Evolutionary conservation across 1,140 invertebrate genomes (phyloP), one percentile per base, ranked within the genome.

Genomic region (Drosophila subpulchrella): DNA sequence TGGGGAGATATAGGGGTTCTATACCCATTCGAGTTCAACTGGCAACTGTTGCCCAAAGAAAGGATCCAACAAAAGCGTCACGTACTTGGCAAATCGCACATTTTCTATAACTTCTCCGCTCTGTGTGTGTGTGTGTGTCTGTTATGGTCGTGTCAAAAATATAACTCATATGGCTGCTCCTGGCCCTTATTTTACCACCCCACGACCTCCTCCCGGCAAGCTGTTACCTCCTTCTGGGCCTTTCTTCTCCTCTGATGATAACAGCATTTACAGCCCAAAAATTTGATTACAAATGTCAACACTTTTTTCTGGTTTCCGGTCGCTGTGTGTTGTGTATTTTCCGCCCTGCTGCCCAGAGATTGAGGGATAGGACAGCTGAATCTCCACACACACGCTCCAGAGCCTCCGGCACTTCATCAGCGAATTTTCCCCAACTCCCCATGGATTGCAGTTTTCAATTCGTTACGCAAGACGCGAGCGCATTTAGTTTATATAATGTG

Each of bases 281-380:
- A 67, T 79, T 88, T 88, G 82, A 88, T 88, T 83, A 88, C 76
- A 83, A 82, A 80, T 88, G 83, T 88, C 84, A 88, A 79, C 76
- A 57, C 36, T 75, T 59, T 55, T 57, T 58, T 50, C 44, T 59
- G 42, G 62, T 55, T 75, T 50, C 55, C 39, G 60, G 60, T 63
- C 41, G 55, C 32, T 61, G 60, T 53, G 48, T 53, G 48, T 30
- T 60, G 32, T 46, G 42, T 54, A 15, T 63, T 76, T 50, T 55
- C 79, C 56, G 57, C 39, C 30, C 47, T 59, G 68, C 17, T 62
- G 67, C 48, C 42, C 67, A 76, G 60, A 30, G 17, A 67, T 63
- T 63, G 65, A 44, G 59, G 36, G 17, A 15, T 24, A 50, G 47
- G 24, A 32, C 32, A 24, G n/a, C 24, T 12, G 39, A 39, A 30